Evolutionary conservation across 2,797 vertebrate species (phyloP).

Genomic region (Clamator glandarius): DNA sequence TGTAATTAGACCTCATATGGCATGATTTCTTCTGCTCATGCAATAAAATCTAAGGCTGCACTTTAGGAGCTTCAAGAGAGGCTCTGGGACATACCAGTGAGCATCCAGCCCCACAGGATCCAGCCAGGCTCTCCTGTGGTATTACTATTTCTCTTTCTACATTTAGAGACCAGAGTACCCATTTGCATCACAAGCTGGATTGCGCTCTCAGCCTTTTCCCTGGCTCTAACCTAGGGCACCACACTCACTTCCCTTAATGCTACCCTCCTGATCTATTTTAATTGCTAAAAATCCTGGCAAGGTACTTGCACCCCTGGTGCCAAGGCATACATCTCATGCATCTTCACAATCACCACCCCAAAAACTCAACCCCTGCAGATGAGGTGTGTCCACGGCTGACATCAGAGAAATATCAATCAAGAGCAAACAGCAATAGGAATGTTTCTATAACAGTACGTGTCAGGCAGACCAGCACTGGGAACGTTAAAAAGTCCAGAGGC

Average conservation of each 20-base stretch:
- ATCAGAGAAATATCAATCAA: not conserved
- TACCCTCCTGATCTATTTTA: not conserved
- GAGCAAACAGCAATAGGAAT: not conserved
- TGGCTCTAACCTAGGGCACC: not conserved
- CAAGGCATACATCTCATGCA: not conserved
- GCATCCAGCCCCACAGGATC: rapidly evolving
- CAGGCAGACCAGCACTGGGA: not conserved
- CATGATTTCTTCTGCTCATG: not conserved
- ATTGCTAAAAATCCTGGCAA: not conserved
- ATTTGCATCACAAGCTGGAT: not conserved
- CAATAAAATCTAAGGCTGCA: not conserved
- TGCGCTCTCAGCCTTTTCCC: not conserved
- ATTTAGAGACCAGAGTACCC: not conserved
- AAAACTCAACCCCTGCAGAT: not conserved
- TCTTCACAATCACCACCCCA: not conserved
- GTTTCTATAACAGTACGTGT: not conserved
- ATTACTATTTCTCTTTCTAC: not conserved
- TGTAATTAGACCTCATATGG: not conserved
- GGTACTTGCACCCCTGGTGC: not conserved
- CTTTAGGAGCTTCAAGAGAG: not conserved
- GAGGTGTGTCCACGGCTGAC: not conserved
- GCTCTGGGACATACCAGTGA: too few relatives aligned
- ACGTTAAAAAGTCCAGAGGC: not conserved
- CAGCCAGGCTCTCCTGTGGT: not conserved
- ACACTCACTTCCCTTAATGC: not conserved